Percentiles rank a stretch among this genome's conserved stretches.
Evolutionary conservation across 2,113 vertebrate species (phyloP).

Genomic region (Macquaria ambigua): DNA sequence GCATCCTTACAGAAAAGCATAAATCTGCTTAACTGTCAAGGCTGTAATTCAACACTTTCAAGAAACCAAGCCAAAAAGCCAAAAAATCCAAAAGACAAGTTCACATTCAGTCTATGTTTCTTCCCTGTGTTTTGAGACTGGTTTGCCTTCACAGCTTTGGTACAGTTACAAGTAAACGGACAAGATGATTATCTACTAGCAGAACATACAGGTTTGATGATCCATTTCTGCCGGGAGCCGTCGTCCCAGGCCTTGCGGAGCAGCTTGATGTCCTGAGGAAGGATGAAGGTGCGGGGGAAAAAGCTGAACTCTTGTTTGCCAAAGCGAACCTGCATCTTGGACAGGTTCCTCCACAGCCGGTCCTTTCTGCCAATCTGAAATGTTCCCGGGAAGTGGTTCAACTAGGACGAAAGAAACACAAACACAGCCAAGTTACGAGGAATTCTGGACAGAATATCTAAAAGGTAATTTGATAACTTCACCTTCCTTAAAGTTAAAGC

Average conservation of each 20-base stretch:
- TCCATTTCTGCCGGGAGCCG: conserved; percentile 92
- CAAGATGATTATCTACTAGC: neutral
- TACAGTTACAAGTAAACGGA: neutral
- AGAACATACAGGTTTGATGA: conserved; percentile 92
- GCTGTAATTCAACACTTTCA: neutral
- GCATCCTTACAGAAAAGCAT: no score
- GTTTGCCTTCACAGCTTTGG: neutral
- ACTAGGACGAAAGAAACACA: conserved; percentile 73
- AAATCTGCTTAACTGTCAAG: no score
- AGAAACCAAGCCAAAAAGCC: no score
- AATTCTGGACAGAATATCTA: neutral
- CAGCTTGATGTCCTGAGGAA: conserved; percentile 95
- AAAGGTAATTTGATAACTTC: neutral
- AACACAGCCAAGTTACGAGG: neutral
- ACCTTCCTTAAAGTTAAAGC: neutral
- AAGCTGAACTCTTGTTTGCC: conserved; percentile 96
- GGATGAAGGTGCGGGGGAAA: conserved; percentile 95
- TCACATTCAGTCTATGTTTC: neutral
- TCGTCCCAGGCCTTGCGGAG: conserved; percentile 95
- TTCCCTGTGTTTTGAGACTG: no score
- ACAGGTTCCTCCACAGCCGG: conserved; percentile 94
- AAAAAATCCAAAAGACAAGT: neutral
- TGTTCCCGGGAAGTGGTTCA: conserved; percentile 98
- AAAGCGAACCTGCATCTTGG: conserved; percentile 93
- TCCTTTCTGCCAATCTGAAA: conserved; percentile 99